These are phyloP conservation scores for Pseudomyrmex cubaensis DNA, from an alignment of 1,140 invertebrate genomes.

Conservation along the genomic window DNA sequence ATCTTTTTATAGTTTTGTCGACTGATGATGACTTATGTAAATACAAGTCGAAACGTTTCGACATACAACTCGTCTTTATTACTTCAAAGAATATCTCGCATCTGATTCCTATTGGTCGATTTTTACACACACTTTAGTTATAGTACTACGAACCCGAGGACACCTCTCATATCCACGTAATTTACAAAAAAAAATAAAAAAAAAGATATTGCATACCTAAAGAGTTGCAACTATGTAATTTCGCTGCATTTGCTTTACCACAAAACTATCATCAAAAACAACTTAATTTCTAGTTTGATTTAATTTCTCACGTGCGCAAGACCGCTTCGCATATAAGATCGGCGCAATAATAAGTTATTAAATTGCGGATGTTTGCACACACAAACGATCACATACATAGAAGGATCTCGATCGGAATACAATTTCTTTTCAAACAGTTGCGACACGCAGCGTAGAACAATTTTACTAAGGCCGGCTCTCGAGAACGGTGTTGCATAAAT, in stretches of 20 bases:
- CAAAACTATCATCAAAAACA: background rate
- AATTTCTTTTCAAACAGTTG: background rate
- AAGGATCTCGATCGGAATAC: background rate
- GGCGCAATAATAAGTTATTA: constrained; percentile 43
- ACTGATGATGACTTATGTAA: too few relatives aligned
- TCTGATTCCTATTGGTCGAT: too few relatives aligned
- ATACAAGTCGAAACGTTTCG: too few relatives aligned
- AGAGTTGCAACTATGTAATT: background rate
- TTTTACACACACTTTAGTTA: too few relatives aligned
- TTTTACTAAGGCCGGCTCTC: constrained; percentile 30
- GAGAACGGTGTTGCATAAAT: constrained; percentile 34
- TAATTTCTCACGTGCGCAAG: constrained; percentile 5
- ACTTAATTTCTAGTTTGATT: constrained; percentile 55
- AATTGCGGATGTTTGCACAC: background rate
- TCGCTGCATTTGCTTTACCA: constrained; percentile 4
- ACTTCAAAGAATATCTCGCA: too few relatives aligned
- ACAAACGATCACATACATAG: background rate
- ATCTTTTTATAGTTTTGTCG: too few relatives aligned
- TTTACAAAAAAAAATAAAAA: background rate
- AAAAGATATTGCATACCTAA: constrained; percentile 10
- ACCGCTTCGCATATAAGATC: background rate
- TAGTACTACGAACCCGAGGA: too few relatives aligned
- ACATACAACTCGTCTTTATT: too few relatives aligned
- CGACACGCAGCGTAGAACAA: background rate
- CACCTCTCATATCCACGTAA: too few relatives aligned